These are phyloP conservation scores for Drosophila nr. perissopoda DNA, from an alignment of 2,888 invertebrate genomes.

Conservation along the genomic window DNA sequence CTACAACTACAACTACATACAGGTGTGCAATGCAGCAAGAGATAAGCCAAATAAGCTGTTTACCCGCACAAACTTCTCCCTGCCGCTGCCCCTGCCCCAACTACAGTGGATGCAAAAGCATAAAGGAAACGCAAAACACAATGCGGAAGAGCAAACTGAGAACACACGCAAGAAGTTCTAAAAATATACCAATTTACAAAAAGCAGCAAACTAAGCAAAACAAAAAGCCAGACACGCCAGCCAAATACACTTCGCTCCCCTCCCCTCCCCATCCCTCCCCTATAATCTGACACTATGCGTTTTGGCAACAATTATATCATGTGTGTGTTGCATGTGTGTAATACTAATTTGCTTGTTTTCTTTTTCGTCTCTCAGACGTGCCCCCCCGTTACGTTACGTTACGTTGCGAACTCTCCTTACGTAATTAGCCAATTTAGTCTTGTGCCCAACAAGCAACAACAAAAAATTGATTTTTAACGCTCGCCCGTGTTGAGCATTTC, in stretches of 20 bases:
- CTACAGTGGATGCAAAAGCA: constrained; percentile 10
- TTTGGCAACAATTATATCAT: constrained; percentile 21
- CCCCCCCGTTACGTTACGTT: constrained; percentile 17
- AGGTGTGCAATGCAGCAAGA: constrained; percentile 22
- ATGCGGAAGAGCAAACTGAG: constrained; percentile 35
- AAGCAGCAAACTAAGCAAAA: constrained; percentile 6
- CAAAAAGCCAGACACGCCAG: constrained; percentile 4
- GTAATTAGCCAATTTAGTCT: constrained; percentile 31
- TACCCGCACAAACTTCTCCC: not conserved
- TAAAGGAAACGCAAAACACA: constrained; percentile 16
- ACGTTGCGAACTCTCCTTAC: constrained; percentile 22
- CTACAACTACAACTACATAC: constrained; percentile 1
- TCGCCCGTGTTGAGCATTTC: constrained; percentile 2
- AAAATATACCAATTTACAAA: constrained; percentile 36
- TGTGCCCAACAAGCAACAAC: constrained; percentile 1
- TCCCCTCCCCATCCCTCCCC: not conserved
- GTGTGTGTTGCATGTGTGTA: constrained; percentile 3
- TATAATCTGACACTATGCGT: constrained; percentile 5
- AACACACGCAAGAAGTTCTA: constrained; percentile 45
- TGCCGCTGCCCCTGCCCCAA: constrained; percentile 3
- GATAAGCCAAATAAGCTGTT: constrained; percentile 28
- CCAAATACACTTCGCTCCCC: not conserved
- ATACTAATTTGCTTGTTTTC: constrained; percentile 43
- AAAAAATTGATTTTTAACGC: not conserved
- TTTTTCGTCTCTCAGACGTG: constrained; percentile 40